Base-by-base conservation (phyloP, 1,140 invertebrate species). In the Dolichoris vasculosae region DNA sequence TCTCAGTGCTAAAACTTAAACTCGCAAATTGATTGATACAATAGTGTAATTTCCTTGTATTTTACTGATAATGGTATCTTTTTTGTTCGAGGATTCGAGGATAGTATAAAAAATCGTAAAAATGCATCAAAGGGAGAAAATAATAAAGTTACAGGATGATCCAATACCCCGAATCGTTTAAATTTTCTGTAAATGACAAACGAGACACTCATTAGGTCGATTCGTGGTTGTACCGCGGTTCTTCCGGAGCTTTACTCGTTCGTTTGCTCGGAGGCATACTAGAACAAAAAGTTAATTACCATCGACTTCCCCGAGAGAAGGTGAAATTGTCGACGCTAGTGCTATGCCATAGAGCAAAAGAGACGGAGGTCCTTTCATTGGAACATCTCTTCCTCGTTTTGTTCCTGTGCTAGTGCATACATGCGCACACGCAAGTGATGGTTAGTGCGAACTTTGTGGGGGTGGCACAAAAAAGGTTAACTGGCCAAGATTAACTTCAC, bases 251-350 rank as follows among this genome's bases (percentile, higher is more conserved):
- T 32, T 77, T 77, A 13, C 75, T 55, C 86, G 82, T 71, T 87
- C 75, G 75, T 87, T 73, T 17, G 38, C 23, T 43, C 26, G n/a
- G 69, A 73, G 23, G 67, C 40, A 67, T 26, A 38, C 26, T 32
- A 32, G 35, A 30, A 87, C 88, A 91, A 91, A 92, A 91, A 91
- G 90, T 91, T 92, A 91, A 92, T 92, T 91, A 91, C 87, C 88
- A 87, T 86, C 76, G 63, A 67, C 64, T 64, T 55, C 59, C 67
- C 69, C 43, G 51, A n/a, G 46, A 71, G 84, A 89, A 88, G 83
- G 87, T 84, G 87, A 86, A 88, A 87, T 83, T 87, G 87, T 87
- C 87, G 82, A 82, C 26, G 85, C 32, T 55, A 32, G 82, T 43
- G 46, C 26, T 30, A 55, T n/a, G 46, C 43, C 2, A 1, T n/a